Evolutionary conservation across 2,797 vertebrate species (phyloP), one percentile per base, ranked within the genome.

Genomic region (Garrulus glandarius): DNA sequence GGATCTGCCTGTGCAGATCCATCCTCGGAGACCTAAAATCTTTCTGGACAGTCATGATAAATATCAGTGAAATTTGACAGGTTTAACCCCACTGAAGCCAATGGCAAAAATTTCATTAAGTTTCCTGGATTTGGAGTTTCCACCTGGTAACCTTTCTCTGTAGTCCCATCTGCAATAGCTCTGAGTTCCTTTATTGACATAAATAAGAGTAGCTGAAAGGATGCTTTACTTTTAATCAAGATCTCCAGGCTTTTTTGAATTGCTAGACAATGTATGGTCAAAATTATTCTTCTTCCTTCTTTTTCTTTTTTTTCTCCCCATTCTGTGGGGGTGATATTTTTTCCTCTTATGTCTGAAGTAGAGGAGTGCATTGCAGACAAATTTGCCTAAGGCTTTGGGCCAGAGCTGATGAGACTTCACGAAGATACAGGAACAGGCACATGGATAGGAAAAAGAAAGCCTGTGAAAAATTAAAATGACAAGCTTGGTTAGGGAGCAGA

Each of bases 401-500:
- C 93, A 88, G 89, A 87, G 84, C 50, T 95, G 95, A 97, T 97
- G 95, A 97, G 95, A 92, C 95, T 97, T 96, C 85, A 65, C 4
- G 4, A 95, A 95, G 94, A 96, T 92, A 93, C 87, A 89, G 85
- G 74, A 96, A 92, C 52, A 93, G 94, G 89, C 96, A 83, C 87
- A 87, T 49, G 89, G 92, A 53, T 65, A 64, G 89, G 63, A 92
- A 92, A 96, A 91, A 96, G 87, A 94, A 96, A 97, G 91, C 72
- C 92, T 95, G 94, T 97, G 96, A 93, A 97, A 97, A 97, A 97
- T 97, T 97, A 95, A 97, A 97, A 97, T 97, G 96, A 97, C 96
- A 97, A 97, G 93, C 87, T 91, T 96, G 94, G 93, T 97, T 96
- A 97, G 87, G 87, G 83, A 93, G 68, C 61, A 81, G 91, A 93